phyloP scores from a whole-genome alignment of 1,140 invertebrate genomes.

The Trialeurodes vaporariorum region DNA sequence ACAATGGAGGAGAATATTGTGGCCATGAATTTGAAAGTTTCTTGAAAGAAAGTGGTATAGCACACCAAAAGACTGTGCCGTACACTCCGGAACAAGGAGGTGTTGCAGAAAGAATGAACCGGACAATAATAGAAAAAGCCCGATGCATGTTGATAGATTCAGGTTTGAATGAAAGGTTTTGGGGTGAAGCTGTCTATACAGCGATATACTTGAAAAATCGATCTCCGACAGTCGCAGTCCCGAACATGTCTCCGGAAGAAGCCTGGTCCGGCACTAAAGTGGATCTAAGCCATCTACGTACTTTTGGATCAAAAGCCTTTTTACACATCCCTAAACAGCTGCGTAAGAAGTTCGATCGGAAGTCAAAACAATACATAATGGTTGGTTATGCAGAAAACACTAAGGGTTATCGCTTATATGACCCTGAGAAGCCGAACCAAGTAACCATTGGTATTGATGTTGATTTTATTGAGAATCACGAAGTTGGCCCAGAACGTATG shows the following conservation, averaged over 20 bases:
- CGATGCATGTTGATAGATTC: not conserved
- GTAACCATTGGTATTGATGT: slow-evolving; percentile 31
- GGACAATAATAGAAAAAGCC: not conserved
- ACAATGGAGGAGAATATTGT: slow-evolving; percentile 16
- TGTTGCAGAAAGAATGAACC: not conserved
- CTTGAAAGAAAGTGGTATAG: not conserved
- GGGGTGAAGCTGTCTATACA: not conserved
- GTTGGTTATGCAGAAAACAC: slow-evolving; percentile 29
- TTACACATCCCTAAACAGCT: slow-evolving; percentile 21
- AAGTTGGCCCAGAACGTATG: no score
- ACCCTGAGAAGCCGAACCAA: slow-evolving; percentile 33
- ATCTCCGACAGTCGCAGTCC: slow-evolving; percentile 12
- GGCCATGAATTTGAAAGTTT: not conserved
- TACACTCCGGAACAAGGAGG: slow-evolving; percentile 34
- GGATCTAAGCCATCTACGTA: slow-evolving; percentile 15
- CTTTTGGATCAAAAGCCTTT: slow-evolving; percentile 29
- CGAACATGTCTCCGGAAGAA: not conserved
- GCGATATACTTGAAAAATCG: not conserved
- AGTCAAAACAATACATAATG: slow-evolving; percentile 24
- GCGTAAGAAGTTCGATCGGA: slow-evolving; percentile 27
- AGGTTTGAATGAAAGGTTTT: not conserved
- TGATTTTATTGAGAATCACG: slow-evolving; percentile 30
- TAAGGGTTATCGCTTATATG: slow-evolving; percentile 31
- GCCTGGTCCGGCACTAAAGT: not conserved
- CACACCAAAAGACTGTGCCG: not conserved